Evolutionary conservation across 2,113 vertebrate genomes (phyloP).

Genomic region (Chaenogobius annularis): DNA sequence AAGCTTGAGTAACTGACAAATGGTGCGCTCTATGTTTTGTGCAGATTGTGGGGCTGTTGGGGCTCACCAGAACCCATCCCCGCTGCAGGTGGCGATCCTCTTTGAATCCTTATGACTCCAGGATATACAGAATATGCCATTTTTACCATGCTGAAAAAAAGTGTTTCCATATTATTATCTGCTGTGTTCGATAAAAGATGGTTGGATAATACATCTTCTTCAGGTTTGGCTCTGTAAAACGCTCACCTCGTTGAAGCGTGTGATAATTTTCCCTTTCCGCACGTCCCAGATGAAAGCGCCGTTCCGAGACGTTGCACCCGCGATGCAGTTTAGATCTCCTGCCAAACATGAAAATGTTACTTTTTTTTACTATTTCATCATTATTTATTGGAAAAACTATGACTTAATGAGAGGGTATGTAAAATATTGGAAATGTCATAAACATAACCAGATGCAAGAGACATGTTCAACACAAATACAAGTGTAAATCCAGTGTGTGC

Average conservation of each 20-base stretch:
- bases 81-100: slow-evolving; percentile 94
- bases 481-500: too few species aligned
- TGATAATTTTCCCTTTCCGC: slow-evolving; percentile 91
- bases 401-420: too few species aligned
- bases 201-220: neutral
- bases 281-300: slow-evolving; percentile 98
- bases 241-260: slow-evolving; percentile 89
- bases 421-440: too few species aligned
- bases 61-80: slow-evolving; percentile 94
- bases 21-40: neutral
- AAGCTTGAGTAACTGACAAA: neutral
- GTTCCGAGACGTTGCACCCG: slow-evolving; percentile 91
- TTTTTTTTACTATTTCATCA: too few species aligned
- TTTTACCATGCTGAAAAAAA: slow-evolving; percentile 88
- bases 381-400: too few species aligned
- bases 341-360: slow-evolving; percentile 28
- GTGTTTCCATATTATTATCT: neutral
- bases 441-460: too few species aligned
- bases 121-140: slow-evolving; percentile 96
- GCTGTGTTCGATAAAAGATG: neutral
- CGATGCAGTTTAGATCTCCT: slow-evolving; percentile 96
- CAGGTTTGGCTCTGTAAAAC: neutral
- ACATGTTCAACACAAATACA: too few species aligned
- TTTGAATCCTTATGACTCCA: slow-evolving; percentile 99
- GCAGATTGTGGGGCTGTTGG: neutral